phyloP scores from a whole-genome alignment of 2,797 vertebrate species.

The Enteromius treurensis region DNA sequence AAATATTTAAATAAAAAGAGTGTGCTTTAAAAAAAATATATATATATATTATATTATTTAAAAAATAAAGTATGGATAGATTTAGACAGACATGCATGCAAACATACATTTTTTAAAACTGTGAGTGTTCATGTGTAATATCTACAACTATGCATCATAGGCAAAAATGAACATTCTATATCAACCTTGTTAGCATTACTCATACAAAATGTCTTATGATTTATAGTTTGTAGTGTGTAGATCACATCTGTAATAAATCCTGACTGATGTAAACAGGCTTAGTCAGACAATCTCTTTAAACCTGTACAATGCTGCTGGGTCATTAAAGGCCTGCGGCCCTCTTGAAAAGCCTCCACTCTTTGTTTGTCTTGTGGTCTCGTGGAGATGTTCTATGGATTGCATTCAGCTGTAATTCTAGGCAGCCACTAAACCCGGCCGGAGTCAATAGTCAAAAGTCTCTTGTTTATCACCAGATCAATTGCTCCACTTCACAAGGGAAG shows the following conservation, averaged over 20 bases:
- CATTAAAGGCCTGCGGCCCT: slow-evolving; percentile 67
- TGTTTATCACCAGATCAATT: slow-evolving; percentile 89
- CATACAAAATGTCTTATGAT: slow-evolving; percentile 13
- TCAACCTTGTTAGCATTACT: slow-evolving; percentile 8
- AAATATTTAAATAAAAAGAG: not conserved
- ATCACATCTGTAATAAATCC: slow-evolving; percentile 33
- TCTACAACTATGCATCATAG: too few relatives aligned
- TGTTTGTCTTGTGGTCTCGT: slow-evolving; percentile 72
- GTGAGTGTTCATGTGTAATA: too few relatives aligned
- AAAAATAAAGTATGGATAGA: not conserved
- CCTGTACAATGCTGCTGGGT: slow-evolving; percentile 64
- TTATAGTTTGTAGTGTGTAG: slow-evolving; percentile 12
- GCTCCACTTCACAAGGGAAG: slow-evolving; percentile 76
- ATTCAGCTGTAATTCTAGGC: slow-evolving; percentile 74
- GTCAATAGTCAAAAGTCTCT: slow-evolving; percentile 86
- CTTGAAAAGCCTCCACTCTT: slow-evolving; percentile 67
- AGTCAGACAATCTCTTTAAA: slow-evolving; percentile 19
- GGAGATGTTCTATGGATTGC: slow-evolving; percentile 59
- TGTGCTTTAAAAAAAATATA: not conserved
- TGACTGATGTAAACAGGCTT: slow-evolving; percentile 16
- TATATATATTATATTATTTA: not conserved
- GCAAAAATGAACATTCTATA: not conserved
- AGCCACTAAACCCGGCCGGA: slow-evolving; percentile 78
- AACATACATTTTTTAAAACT: too few relatives aligned
- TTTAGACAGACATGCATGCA: too few relatives aligned